phyloP scores from a whole-genome alignment of 2,797 vertebrate genomes.

The Myripristis jacobus region DNA sequence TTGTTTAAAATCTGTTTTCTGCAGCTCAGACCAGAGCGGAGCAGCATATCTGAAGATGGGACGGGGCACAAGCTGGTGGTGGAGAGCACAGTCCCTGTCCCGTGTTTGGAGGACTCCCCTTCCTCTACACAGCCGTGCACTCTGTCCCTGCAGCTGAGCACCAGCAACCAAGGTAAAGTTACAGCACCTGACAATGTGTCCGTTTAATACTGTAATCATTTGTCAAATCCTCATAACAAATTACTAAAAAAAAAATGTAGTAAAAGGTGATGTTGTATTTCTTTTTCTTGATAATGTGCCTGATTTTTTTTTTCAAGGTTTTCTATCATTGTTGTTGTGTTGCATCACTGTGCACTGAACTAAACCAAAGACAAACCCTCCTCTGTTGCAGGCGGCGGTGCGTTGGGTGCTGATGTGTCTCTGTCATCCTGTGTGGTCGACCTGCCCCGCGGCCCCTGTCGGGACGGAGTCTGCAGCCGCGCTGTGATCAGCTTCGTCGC shows the following conservation, averaged over 20 bases:
- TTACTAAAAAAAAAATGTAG: too few species aligned
- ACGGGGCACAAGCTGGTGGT: slow-evolving; percentile 82
- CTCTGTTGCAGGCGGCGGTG: slow-evolving; percentile 75
- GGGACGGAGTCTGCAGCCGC: slow-evolving; percentile 80
- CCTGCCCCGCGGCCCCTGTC: slow-evolving; percentile 81
- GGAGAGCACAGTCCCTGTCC: slow-evolving; percentile 89
- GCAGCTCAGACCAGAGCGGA: slow-evolving; percentile 85
- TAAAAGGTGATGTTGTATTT: too few species aligned
- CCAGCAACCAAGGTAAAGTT: slow-evolving; percentile 83
- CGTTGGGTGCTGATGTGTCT: slow-evolving; percentile 83
- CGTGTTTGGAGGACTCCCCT: slow-evolving; percentile 77
- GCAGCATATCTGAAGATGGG: slow-evolving; percentile 87
- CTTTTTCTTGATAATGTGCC: too few species aligned
- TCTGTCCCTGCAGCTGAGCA: slow-evolving; percentile 84
- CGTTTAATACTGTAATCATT: too few species aligned
- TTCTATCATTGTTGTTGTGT: not conserved
- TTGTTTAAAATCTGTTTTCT: too few species aligned
- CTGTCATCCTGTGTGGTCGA: slow-evolving; percentile 89
- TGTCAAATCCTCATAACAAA: too few species aligned
- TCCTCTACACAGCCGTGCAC: slow-evolving; percentile 79
- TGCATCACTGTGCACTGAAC: not conserved
- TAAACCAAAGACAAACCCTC: not conserved
- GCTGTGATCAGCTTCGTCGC: slow-evolving; percentile 84
- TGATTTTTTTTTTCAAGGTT: too few species aligned
- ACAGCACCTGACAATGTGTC: too few species aligned